Base-by-base conservation (phyloP, 2,113 vertebrate genomes). In the Edolisoma coerulescens region DNA sequence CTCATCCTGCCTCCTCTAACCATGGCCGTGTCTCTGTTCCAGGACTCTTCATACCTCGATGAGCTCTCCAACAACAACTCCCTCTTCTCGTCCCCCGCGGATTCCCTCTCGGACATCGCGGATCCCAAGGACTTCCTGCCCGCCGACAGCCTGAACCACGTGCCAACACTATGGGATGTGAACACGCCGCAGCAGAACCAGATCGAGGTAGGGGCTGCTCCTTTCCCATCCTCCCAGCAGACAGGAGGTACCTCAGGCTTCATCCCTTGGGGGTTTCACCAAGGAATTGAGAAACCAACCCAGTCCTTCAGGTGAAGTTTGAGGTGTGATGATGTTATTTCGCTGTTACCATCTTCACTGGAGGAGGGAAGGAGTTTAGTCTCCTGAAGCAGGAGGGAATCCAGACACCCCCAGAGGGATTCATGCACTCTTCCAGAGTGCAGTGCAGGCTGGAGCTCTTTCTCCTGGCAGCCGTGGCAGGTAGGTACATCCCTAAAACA, bases 151-250 rank as follows among this genome's bases (percentile, higher is more conserved):
- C 98, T 99, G 96, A 98, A 61, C 94, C 97, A 98, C 4, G 98
- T 99, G 93, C 99, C 99, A 89, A 99, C 99, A 8, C 92, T 99
- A 80, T 99, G 99, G 99, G 99, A 99, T 19, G 83, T 99, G 83
- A 99, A 93, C 97, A 98, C 98, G 0, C 95, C 98, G 8, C 95
- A 98, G 82, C 98, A 98, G 54, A 76, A 95, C 98, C 98, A 98
- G 23, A 84, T 97, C 49, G 98, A 99, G 99, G 99, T 98, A 91
- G 35, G 97, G 54, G 68, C 73, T n/a, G 50, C 65, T 84, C 73
- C 79, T 53, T 56, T 41, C 42, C 44, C 45, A 7, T 41, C 91
- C 63, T 74, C 52, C 35, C 33, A 17, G 33, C 71, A 74, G 30
- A 7, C 52, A 59, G 8, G 32, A 45, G 15, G 11, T 7, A 13